Percentiles rank a stretch among this genome's conserved stretches.
These are phyloP conservation scores for Drosophila cognata DNA, from an alignment of 2,888 invertebrate species.

Conservation along the genomic window DNA sequence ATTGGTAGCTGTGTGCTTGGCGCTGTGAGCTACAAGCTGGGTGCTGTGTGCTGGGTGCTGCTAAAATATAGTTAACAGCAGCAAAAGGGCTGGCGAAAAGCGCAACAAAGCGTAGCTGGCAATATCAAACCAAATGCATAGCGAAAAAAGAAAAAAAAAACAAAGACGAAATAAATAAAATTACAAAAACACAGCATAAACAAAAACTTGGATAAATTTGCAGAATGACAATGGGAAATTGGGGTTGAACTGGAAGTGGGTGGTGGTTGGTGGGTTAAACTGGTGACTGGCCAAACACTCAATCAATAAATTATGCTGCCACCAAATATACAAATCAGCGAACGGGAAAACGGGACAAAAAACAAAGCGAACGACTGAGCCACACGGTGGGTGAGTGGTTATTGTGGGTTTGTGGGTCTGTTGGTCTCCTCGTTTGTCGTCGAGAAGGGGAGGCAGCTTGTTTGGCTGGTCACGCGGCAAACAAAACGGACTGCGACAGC, in stretches of 20 bases:
- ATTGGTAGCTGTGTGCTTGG: constrained; percentile 1
- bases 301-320: constrained; percentile 82
- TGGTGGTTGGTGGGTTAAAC: constrained; percentile 9
- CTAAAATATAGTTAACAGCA: constrained; percentile 59
- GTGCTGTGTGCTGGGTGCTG: not conserved
- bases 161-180: constrained; percentile 8
- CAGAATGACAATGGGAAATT: constrained; percentile 61
- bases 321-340: constrained; percentile 76
- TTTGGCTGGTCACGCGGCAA: constrained; percentile 73
- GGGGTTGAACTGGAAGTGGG: constrained; percentile 11
- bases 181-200: constrained; percentile 12
- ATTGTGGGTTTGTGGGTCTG: constrained; percentile 10
- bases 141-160: constrained; percentile 5
- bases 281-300: constrained; percentile 70
- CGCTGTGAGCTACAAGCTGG: constrained; percentile 1
- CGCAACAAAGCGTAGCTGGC: constrained; percentile 78
- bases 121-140: constrained; percentile 68
- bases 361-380: constrained; percentile 12
- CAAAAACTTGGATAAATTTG: constrained; percentile 42
- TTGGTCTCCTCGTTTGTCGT: constrained; percentile 1
- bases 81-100: constrained; percentile 65
- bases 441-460: constrained; percentile 47
- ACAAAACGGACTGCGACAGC: constrained; percentile 53
- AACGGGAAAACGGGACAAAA: constrained; percentile 48
- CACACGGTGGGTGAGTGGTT: constrained; percentile 17